Percentiles rank a stretch among this genome's conserved stretches.
phyloP scores from a whole-genome alignment of 2,888 invertebrate genomes.

The Drosophila peninsularis region DNA sequence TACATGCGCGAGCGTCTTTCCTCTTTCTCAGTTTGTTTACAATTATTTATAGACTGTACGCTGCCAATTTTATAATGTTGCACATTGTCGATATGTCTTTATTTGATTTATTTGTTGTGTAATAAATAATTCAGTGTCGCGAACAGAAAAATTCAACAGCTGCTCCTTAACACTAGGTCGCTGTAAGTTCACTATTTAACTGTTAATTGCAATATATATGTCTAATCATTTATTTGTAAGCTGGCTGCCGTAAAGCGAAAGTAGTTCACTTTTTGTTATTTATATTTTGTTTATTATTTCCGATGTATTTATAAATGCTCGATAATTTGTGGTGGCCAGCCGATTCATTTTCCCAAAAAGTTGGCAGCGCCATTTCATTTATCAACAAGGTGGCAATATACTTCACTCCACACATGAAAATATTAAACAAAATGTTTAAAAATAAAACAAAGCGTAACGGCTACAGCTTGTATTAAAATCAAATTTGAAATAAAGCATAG shows the following conservation, averaged over 20 bases:
- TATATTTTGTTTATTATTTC: conserved; percentile 53
- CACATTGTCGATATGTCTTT: conserved; percentile 54
- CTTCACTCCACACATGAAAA: conserved; percentile 49
- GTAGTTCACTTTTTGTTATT: conserved; percentile 43
- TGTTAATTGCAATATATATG: conserved; percentile 25
- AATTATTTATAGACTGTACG: conserved; percentile 66
- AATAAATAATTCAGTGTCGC: conserved; percentile 72
- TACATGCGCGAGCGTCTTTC: conserved; percentile 42
- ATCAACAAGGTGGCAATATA: conserved; percentile 38
- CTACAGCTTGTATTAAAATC: conserved; percentile 47
- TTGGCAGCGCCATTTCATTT: conserved; percentile 32
- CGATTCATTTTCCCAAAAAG: conserved; percentile 28
- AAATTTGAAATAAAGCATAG: conserved; percentile 33
- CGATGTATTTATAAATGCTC: conserved; percentile 34
- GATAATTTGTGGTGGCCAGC: conserved; percentile 36
- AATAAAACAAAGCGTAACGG: conserved; percentile 67
- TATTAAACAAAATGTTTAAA: conserved; percentile 65
- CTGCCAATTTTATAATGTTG: conserved; percentile 56
- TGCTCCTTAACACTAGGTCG: conserved; percentile 32
- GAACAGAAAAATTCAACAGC: conserved; percentile 48
- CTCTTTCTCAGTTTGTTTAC: conserved; percentile 70
- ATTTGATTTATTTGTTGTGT: conserved; percentile 77
- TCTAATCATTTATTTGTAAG: conserved; percentile 16
- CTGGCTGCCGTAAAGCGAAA: conserved; percentile 15
- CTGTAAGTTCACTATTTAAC: conserved; percentile 43